Evolutionary conservation across 2,797 vertebrate species (phyloP), one percentile per base, ranked within the genome.

Genomic region (Channa striata): DNA sequence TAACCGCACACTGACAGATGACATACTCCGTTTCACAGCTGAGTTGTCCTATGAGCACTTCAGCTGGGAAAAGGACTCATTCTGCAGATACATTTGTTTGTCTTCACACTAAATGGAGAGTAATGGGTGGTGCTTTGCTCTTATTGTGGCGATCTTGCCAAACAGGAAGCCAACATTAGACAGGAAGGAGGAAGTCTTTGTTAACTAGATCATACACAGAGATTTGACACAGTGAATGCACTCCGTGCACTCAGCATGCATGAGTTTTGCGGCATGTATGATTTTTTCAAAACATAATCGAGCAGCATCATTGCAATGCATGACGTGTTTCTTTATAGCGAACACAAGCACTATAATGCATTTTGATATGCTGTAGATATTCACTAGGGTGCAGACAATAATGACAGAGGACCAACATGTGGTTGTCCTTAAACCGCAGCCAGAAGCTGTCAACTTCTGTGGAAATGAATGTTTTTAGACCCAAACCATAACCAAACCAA

Each of bases 131-230:
- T 17, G 43, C 56, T 81, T 82, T 74, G 60, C 51, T 78, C 51
- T 53, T 46, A 11, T 30, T 60, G 40, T 8, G 0, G 23, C 59
- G 36, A 77, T 82, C 51, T 69, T 1, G 11, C 56, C 48, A 81
- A 86, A 87, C 80, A 87, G 86, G 88, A 91, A 91, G 87, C 77
- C 43, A 44, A 30, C 13, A 13, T 72, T 60, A 20, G 34, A 77
- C 52, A 71, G 67, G 72, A 72, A 68, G 23, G 58, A 84, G 87
- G 88, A 89, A 88, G 87, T 77, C 19, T 44, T 37, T 59, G 49
- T 60, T 68, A 16, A 46, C 47, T 17, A 66, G 63, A 84, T 85
- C 8, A 11, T 42, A 69, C 40, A 65, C 44, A 74, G 36, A 81
- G 70, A 82, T 89, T 68, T 66, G n/a, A 23, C 49, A 39, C 39